These are phyloP conservation scores for Diplodus puntazzo DNA, from an alignment of 2,797 vertebrate species.

Conservation along the genomic window DNA sequence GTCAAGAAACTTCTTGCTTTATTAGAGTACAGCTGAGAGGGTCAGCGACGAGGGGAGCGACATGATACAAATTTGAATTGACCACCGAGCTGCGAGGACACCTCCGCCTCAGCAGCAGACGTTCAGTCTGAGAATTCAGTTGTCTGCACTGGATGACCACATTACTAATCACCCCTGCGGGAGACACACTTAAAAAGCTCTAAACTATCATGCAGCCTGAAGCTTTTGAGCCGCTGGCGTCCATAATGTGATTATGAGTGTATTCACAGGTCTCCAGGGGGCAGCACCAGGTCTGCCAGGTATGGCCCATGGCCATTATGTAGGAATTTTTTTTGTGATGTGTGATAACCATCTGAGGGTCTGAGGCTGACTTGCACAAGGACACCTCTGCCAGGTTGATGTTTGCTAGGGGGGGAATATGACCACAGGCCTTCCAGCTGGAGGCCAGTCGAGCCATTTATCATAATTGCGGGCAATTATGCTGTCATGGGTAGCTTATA, in stretches of 20 bases:
- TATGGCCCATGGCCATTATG: slow-evolving; percentile 39
- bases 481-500: background rate
- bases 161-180: slow-evolving; percentile 63
- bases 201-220: slow-evolving; percentile 44
- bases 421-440: slow-evolving; percentile 3
- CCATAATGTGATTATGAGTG: slow-evolving; percentile 67
- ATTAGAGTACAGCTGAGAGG: slow-evolving; percentile 28
- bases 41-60: slow-evolving; percentile 18
- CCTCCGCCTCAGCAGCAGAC: slow-evolving; percentile 41
- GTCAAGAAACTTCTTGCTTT: slow-evolving; percentile 17
- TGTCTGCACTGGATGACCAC: slow-evolving; percentile 45
- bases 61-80: slow-evolving; percentile 33
- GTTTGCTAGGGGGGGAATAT: background rate
- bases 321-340: slow-evolving; percentile 17
- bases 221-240: slow-evolving; percentile 55
- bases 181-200: slow-evolving; percentile 55
- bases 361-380: slow-evolving; percentile 5
- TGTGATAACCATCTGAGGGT: slow-evolving; percentile 39
- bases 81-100: slow-evolving; percentile 37
- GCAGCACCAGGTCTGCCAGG: slow-evolving; percentile 28
- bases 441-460: slow-evolving; percentile 5
- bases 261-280: slow-evolving; percentile 55
- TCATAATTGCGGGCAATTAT: background rate
- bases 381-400: slow-evolving; percentile 4
- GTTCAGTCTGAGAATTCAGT: slow-evolving; percentile 53